Evolutionary conservation across 1,140 invertebrate genomes (phyloP).

Genomic region (Drosophila kurseongensis): DNA sequence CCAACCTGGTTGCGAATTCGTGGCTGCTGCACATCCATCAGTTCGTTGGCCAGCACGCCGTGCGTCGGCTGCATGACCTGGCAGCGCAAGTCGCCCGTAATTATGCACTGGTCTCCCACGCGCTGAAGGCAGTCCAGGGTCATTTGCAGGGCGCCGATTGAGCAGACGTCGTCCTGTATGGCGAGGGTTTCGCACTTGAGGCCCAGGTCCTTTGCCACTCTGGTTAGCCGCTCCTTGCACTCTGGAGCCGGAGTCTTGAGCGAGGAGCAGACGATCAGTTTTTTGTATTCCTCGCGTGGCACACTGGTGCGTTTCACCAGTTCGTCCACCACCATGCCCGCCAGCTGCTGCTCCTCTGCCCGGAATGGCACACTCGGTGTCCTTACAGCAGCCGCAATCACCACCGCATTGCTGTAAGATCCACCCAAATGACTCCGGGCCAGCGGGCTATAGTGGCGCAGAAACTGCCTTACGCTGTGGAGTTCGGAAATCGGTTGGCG

Average conservation of each 20-base stretch:
- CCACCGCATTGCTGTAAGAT: slow-evolving; percentile 34
- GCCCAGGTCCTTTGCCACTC: slow-evolving; percentile 44
- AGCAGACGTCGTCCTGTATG: slow-evolving; percentile 37
- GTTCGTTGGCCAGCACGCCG: slow-evolving; percentile 35
- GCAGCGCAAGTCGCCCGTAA: slow-evolving; percentile 48
- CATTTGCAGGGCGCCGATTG: slow-evolving; percentile 45
- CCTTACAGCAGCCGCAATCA: slow-evolving; percentile 68
- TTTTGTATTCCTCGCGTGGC: slow-evolving; percentile 56
- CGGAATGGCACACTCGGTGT: slow-evolving; percentile 35
- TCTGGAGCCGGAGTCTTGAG: slow-evolving; percentile 1
- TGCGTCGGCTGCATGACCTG: slow-evolving; percentile 16
- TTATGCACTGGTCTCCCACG: slow-evolving; percentile 37
- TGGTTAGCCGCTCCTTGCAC: slow-evolving; percentile 3
- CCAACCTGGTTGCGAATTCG: background rate
- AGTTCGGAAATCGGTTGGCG: background rate
- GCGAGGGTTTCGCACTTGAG: slow-evolving; percentile 44
- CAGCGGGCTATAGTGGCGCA: slow-evolving; percentile 18
- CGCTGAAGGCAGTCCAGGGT: slow-evolving; percentile 42
- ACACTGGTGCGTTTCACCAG: slow-evolving; percentile 61
- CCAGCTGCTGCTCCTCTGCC: slow-evolving; percentile 42
- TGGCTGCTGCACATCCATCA: slow-evolving; percentile 21
- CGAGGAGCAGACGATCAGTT: slow-evolving; percentile 51
- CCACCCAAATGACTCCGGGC: background rate
- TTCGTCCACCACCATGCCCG: slow-evolving; percentile 56
- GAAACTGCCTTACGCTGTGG: slow-evolving; percentile 22